Conservation (phyloP, 1,140 invertebrate species). For the Drosophila nasuta region DNA sequence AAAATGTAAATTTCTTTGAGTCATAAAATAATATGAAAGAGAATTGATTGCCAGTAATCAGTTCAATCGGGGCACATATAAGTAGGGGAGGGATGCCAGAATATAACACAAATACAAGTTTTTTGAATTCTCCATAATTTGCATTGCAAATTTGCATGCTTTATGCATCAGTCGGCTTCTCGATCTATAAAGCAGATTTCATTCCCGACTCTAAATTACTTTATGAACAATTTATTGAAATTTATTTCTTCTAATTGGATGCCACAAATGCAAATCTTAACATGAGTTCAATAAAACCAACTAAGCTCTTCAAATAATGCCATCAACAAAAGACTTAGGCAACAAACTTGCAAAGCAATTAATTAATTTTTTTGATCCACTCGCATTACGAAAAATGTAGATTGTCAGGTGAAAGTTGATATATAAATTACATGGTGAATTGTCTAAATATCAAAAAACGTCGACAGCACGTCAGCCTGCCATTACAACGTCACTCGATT, state of each 20-base stretch:
- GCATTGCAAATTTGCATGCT: constrained; percentile 27
- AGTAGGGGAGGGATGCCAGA: constrained; percentile 15
- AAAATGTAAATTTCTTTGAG: constrained; percentile 69
- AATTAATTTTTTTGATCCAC: constrained; percentile 52
- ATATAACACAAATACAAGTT: constrained; percentile 19
- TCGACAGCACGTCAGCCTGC: constrained; percentile 33
- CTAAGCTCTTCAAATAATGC: constrained; percentile 3
- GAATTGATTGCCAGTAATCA: constrained; percentile 37
- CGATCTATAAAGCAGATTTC: constrained; percentile 2
- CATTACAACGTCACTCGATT: constrained; percentile 47
- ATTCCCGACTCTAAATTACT: not conserved
- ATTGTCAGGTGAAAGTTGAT: constrained; percentile 63
- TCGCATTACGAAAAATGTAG: constrained; percentile 4
- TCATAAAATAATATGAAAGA: constrained; percentile 58
- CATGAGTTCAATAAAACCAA: not conserved
- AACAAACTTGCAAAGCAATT: constrained; percentile 50
- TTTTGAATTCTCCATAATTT: constrained; percentile 13
- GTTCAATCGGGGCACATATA: constrained; percentile 3
- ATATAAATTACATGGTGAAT: constrained; percentile 49
- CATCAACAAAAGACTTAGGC: constrained; percentile 53
- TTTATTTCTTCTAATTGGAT: not conserved
- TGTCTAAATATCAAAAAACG: constrained; percentile 70
- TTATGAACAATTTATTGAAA: not conserved
- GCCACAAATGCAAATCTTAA: not conserved
- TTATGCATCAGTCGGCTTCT: not conserved